Evolutionary conservation across 2,888 invertebrate genomes (phyloP).

Genomic region (Alloplasta piceator): DNA sequence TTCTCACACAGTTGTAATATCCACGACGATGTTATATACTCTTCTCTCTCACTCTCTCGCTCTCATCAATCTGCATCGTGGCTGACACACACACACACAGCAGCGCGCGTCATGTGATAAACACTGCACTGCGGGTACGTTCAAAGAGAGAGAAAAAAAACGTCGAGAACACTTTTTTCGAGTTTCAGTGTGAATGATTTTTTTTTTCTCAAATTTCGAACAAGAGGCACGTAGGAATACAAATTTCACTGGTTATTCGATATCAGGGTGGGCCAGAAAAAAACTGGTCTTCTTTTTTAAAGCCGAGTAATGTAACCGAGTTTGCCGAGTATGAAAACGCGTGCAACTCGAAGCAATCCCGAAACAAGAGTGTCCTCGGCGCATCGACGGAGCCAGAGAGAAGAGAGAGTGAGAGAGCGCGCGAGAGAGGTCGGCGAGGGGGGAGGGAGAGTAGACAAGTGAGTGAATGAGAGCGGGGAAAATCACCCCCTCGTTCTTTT

Average conservation of each 20-base stretch:
- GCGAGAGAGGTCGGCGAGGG: constrained; percentile 64
- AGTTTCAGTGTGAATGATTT: background rate
- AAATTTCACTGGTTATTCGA: no score
- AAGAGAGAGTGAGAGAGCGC: constrained; percentile 37
- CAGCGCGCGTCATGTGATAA: constrained; percentile 62
- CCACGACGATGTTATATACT: constrained; percentile 37
- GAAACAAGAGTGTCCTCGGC: constrained; percentile 81
- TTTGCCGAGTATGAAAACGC: constrained; percentile 69
- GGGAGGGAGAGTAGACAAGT: constrained; percentile 67
- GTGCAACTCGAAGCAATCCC: constrained; percentile 80
- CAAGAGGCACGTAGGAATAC: no score
- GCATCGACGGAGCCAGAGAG: constrained; percentile 70
- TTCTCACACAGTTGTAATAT: constrained; percentile 44
- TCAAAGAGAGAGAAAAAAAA: background rate
- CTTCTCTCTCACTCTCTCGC: constrained; percentile 50
- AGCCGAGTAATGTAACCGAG: constrained; percentile 15
- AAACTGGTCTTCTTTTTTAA: background rate
- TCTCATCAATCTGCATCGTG: constrained; percentile 11
- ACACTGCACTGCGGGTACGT: constrained; percentile 66
- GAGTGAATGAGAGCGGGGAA: constrained; percentile 46
- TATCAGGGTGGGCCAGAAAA: no score
- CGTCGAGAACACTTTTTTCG: background rate
- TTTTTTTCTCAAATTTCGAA: background rate
- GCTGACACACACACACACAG: constrained; percentile 24
- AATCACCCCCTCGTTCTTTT: constrained; percentile 56